Percentiles rank a stretch among this genome's conserved stretches.
These are phyloP conservation scores for Druon quercuslanigerum DNA, from an alignment of 1,140 invertebrate species.

Conservation along the genomic window DNA sequence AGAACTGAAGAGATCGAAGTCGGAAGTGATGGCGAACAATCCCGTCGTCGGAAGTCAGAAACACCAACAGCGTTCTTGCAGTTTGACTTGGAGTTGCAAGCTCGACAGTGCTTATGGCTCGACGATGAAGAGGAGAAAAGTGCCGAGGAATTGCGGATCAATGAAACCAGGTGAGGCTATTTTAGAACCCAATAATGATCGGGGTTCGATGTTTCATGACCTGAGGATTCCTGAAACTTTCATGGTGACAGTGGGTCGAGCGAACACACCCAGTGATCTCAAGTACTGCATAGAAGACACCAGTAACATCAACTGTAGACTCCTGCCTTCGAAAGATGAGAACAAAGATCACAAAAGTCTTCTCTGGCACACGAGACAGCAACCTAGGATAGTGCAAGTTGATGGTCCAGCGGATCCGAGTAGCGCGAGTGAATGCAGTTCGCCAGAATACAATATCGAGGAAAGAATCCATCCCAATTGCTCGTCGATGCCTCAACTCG, in stretches of 20 bases:
- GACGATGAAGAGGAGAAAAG: constrained; percentile 82
- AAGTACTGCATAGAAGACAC: constrained; percentile 66
- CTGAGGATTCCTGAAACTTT: constrained; percentile 73
- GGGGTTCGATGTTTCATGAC: constrained; percentile 67
- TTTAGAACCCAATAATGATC: constrained; percentile 63
- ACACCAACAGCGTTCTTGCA: constrained; percentile 80
- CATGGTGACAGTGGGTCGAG: constrained; percentile 71
- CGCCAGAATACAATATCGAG: constrained; percentile 66
- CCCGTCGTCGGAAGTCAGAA: constrained; percentile 72
- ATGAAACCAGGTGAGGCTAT: constrained; percentile 59
- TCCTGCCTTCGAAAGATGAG: constrained; percentile 59
- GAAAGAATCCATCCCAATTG: constrained; percentile 55
- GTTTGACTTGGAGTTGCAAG: constrained; percentile 82
- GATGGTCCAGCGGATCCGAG: constrained; percentile 80
- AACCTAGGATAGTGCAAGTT: constrained; percentile 76
- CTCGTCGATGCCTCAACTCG: constrained; percentile 60
- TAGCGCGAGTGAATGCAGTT: constrained; percentile 70
- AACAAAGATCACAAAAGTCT: constrained; percentile 70
- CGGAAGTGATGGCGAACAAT: constrained; percentile 78
- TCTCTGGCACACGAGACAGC: constrained; percentile 69
- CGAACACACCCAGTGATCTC: constrained; percentile 60
- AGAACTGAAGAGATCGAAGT: constrained; percentile 80
- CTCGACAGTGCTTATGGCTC: constrained; percentile 78
- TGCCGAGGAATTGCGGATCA: constrained; percentile 66
- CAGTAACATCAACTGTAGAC: constrained; percentile 49